A percentile compares a stretch with the other conserved stretches of the same genome.
These are phyloP conservation scores for Thamnaconus septentrionalis DNA, from an alignment of 2,113 vertebrate genomes.

Conservation along the genomic window DNA sequence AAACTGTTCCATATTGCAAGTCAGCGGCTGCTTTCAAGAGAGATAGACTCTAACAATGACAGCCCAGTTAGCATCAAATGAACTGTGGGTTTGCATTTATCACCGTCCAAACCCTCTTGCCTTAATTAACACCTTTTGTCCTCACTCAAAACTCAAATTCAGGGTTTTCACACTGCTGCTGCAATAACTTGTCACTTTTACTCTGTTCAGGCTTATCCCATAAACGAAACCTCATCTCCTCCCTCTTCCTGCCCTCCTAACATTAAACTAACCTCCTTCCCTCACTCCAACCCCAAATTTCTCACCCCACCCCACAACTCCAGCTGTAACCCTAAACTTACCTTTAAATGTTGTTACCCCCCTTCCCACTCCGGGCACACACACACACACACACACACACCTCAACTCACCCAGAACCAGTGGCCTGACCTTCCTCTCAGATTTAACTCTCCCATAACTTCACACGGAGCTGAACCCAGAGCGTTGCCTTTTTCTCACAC, in stretches of 20 bases:
- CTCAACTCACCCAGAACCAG: conserved; percentile 25
- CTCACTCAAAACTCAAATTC: conserved; percentile 47
- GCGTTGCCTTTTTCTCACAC: conserved; percentile 7
- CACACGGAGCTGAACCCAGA: conserved; percentile 54
- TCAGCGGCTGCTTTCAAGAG: no score
- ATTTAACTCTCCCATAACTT: conserved; percentile 66
- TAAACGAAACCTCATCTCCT: conserved; percentile 33
- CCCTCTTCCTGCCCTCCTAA: conserved; percentile 35
- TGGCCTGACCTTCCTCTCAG: conserved; percentile 49
- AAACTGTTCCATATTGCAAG: no score
- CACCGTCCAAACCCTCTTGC: not conserved
- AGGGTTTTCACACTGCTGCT: conserved; percentile 4
- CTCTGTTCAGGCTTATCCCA: conserved; percentile 7
- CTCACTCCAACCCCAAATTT: conserved; percentile 39
- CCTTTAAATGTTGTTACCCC: conserved; percentile 50
- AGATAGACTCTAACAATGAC: not conserved
- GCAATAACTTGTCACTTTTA: conserved; percentile 45
- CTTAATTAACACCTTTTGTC: conserved; percentile 25
- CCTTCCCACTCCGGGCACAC: not conserved
- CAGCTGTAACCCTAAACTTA: conserved; percentile 60
- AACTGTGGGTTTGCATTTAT: not conserved
- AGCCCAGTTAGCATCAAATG: no score
- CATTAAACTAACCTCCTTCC: conserved; percentile 47
- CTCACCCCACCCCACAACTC: conserved; percentile 32
- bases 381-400: conserved; percentile 27